These are phyloP conservation scores for Punctoribates punctum DNA, from an alignment of 2,888 invertebrate genomes.

Conservation along the genomic window DNA sequence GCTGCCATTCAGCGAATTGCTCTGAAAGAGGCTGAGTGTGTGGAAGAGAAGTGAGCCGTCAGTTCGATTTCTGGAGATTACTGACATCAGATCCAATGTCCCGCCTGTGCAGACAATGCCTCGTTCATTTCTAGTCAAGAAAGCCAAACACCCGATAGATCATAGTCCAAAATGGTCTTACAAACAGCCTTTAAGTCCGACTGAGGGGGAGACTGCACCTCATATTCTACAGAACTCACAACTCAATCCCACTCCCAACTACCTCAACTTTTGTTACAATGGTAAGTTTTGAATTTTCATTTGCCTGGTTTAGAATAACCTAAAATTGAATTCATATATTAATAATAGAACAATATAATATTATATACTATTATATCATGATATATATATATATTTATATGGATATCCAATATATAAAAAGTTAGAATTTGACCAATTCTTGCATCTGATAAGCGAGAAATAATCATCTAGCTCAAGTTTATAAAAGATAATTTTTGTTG, in stretches of 20 bases:
- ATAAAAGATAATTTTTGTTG: too few species aligned
- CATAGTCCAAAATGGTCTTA: slow-evolving; percentile 44
- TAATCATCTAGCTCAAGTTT: too few species aligned
- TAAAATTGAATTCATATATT: too few species aligned
- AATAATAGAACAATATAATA: too few species aligned
- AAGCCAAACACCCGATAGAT: slow-evolving; percentile 46
- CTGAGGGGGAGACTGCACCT: slow-evolving; percentile 47
- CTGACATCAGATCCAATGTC: slow-evolving; percentile 22
- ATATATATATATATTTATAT: too few species aligned
- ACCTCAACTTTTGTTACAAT: slow-evolving; percentile 26
- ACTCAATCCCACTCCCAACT: not conserved
- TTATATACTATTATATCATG: too few species aligned
- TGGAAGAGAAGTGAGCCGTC: slow-evolving; percentile 22
- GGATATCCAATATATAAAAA: too few species aligned
- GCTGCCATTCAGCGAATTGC: slow-evolving; percentile 21
- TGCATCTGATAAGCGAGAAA: too few species aligned
- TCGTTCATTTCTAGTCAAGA: slow-evolving; percentile 49
- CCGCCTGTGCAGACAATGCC: slow-evolving; percentile 45
- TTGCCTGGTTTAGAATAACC: too few species aligned
- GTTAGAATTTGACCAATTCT: too few species aligned
- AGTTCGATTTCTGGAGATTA: slow-evolving; percentile 5
- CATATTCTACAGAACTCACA: slow-evolving; percentile 39
- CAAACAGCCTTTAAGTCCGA: slow-evolving; percentile 47
- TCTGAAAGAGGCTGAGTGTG: not conserved
- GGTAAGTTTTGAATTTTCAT: slow-evolving; percentile 37